Percentiles rank a stretch among this genome's conserved stretches.
phyloP scores from a whole-genome alignment of 1,140 invertebrate species.

The Triops longicaudatus region DNA sequence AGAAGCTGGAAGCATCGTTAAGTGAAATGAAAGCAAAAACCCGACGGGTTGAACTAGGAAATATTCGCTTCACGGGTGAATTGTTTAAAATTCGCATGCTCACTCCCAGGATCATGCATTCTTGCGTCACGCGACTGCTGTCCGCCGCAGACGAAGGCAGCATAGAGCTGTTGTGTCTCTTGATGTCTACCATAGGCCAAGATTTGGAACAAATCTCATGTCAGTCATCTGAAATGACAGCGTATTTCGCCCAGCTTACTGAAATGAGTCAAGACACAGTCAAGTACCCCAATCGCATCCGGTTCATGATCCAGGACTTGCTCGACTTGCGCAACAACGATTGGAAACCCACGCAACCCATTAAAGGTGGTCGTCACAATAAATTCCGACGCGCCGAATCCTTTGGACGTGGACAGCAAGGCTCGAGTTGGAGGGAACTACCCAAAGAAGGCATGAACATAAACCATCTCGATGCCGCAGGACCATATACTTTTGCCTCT shows the following conservation, averaged over 20 bases:
- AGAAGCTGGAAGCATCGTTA: constrained; percentile 32
- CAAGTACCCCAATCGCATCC: constrained; percentile 65
- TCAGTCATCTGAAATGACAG: constrained; percentile 40
- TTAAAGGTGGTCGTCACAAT: constrained; percentile 20
- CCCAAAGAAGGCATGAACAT: constrained; percentile 2
- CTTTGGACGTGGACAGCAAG: constrained; percentile 35
- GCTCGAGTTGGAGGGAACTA: constrained; percentile 37
- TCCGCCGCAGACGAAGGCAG: constrained; percentile 66
- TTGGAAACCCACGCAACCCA: constrained; percentile 56
- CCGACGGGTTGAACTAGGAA: constrained; percentile 24
- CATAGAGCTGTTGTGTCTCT: constrained; percentile 83
- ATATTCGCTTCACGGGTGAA: constrained; percentile 61
- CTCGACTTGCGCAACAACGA: constrained; percentile 73
- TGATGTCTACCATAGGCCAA: constrained; percentile 82
- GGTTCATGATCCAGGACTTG: constrained; percentile 94
- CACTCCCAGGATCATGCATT: constrained; percentile 77
- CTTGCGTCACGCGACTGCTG: constrained; percentile 71
- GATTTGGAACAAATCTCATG: constrained; percentile 55
- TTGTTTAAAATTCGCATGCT: constrained; percentile 87
- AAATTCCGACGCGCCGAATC: not conserved
- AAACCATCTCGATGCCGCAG: constrained; percentile 22
- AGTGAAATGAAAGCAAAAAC: constrained; percentile 32
- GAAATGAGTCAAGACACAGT: constrained; percentile 49
- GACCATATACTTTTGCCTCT: not conserved
- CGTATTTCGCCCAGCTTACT: constrained; percentile 59